Conservation (phyloP, 2,888 invertebrate species). For the Entomobrya multifasciata region DNA sequence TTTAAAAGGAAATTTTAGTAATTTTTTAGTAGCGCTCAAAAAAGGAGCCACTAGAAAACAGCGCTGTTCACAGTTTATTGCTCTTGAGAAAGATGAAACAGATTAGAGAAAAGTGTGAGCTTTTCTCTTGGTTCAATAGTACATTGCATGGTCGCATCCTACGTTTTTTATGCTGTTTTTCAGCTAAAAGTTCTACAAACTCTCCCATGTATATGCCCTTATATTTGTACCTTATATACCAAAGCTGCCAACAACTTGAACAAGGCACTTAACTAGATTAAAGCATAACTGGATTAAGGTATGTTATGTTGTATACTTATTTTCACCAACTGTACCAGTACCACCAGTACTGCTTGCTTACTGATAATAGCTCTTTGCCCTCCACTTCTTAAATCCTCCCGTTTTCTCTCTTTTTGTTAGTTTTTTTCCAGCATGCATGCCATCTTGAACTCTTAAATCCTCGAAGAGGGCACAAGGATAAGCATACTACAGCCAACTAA, state of each 20-base stretch:
- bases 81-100: constrained; percentile 40
- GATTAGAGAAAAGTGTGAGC: constrained; percentile 50
- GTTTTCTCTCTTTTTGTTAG: constrained; percentile 30
- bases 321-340: neutral
- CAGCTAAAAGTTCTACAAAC: no score
- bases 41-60: neutral
- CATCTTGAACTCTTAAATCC: constrained; percentile 17
- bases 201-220: neutral
- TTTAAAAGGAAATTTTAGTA: neutral
- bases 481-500: constrained; percentile 29
- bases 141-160: neutral
- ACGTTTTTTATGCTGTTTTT: neutral
- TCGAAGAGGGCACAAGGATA: neutral
- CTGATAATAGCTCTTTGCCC: constrained; percentile 21
- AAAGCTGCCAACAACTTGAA: constrained; percentile 65
- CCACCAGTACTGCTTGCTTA: neutral
- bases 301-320: constrained; percentile 28
- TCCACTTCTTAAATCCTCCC: no score
- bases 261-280: constrained; percentile 66
- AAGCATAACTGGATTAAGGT: constrained; percentile 68
- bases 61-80: neutral
- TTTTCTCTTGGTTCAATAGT: neutral
- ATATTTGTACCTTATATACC: neutral
- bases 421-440: neutral
- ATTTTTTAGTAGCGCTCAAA: neutral